Base-by-base conservation (phyloP, 2,797 vertebrate genomes). In the Rhynchotus rufescens region DNA sequence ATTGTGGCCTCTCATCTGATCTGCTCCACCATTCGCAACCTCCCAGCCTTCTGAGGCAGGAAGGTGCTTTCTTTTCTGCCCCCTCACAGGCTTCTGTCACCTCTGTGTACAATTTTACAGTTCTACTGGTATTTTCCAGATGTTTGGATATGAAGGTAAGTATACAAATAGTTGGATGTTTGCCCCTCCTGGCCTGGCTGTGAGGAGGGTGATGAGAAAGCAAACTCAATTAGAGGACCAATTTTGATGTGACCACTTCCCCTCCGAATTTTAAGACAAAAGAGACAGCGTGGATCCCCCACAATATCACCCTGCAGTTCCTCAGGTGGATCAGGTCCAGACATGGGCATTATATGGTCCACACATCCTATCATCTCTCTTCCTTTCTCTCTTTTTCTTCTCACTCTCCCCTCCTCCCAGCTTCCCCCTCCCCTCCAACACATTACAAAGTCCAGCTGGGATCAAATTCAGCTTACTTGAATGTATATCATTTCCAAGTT, bases 401-500 rank as follows among this genome's bases (percentile, higher is more conserved):
- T 76, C 59, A 44, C 30, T 62, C 56, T 21, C 7, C 52, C 56
- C 30, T 36, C 49, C 23, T 40, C 40, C 40, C 40, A 40, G 40
- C 40, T 40, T 40, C 51, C 52, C n/a, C 15, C 22, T 45, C 47
- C n/a, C 9, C 6, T 25, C 6, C 61, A 57, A 34, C 36, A 17
- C 72, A 89, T 94, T 94, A 95, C 89, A 87, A 34, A 93, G 85
- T 62, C 71, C 80, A 56, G 6, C 40, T n/a, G 8, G 85, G 90
- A 92, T 90, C 90, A 88, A 88, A 95, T 88, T 96, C 80, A 67
- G 71, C 82, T 93, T 79, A 80, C 89, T 78, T 80, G 69, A 51
- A 38, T 66, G 90, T 86, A 81, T 84, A 89, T 91, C 15, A 67
- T 86, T 94, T 95, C 91, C 96, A 96, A 92, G 93, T 78, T 79